These are phyloP conservation scores for Apogon talboti DNA, from an alignment of 2,797 vertebrate species.

Conservation along the genomic window DNA sequence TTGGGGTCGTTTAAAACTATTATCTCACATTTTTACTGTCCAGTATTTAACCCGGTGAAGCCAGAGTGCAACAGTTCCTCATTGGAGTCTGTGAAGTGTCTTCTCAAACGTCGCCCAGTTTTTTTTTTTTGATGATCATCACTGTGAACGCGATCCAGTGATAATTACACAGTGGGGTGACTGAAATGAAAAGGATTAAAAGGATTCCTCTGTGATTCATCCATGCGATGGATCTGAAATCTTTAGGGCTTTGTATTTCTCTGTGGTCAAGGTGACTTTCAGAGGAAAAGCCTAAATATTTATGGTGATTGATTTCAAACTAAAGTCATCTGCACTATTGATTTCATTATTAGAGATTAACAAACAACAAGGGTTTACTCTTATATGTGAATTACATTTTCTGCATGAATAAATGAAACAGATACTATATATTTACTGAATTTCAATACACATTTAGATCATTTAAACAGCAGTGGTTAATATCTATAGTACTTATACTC, in stretches of 20 bases:
- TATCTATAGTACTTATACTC: too few relatives aligned
- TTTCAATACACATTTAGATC: too few relatives aligned
- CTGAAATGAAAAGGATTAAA: conserved; percentile 37
- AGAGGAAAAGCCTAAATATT: conserved; percentile 35
- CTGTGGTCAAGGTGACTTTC: conserved; percentile 75
- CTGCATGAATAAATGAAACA: not conserved
- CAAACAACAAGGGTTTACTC: conserved; percentile 16
- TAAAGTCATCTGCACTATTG: conserved; percentile 43
- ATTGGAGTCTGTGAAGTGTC: conserved; percentile 3
- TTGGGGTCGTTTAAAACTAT: not conserved
- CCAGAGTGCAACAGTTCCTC: conserved; percentile 30
- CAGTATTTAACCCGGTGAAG: not conserved
- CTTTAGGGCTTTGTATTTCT: conserved; percentile 40
- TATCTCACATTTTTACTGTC: not conserved
- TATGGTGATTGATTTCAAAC: conserved; percentile 33
- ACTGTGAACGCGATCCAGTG: conserved; percentile 28
- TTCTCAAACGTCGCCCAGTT: conserved; percentile 6
- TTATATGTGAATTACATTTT: conserved; percentile 1
- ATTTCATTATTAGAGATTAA: conserved; percentile 38
- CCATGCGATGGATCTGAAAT: conserved; percentile 26
- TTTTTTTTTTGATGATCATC: conserved; percentile 8
- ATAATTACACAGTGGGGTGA: conserved; percentile 47
- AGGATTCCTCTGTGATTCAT: conserved; percentile 28
- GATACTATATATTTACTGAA: too few relatives aligned
- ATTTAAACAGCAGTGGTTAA: too few relatives aligned